A percentile compares a stretch with the other conserved stretches of the same genome.
These are phyloP conservation scores for Gadopsis bispinosus DNA, from an alignment of 2,797 vertebrate species.

Conservation along the genomic window DNA sequence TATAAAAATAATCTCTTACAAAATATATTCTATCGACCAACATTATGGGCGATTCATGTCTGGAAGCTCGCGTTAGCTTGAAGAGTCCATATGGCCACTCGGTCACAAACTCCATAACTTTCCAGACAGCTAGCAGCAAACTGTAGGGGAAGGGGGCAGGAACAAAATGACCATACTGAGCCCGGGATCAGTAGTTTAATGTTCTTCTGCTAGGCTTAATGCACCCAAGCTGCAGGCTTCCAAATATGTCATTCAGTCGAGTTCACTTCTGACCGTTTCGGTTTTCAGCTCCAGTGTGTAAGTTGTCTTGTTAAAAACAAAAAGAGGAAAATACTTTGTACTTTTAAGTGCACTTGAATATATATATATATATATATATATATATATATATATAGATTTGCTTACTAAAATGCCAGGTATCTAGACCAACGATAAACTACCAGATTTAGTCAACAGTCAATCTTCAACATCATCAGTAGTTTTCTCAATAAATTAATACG, in stretches of 20 bases:
- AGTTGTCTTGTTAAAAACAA: constrained; percentile 26
- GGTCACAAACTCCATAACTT: constrained; percentile 79
- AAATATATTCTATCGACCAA: constrained; percentile 94
- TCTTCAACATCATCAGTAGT: constrained; percentile 83
- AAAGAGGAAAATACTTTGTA: constrained; percentile 4
- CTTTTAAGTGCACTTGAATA: constrained; percentile 47
- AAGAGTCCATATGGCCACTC: constrained; percentile 70
- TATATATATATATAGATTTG: neutral
- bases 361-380: neutral
- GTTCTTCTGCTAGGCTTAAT: constrained; percentile 79
- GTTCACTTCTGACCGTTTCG: constrained; percentile 30
- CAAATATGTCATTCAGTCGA: constrained; percentile 24
- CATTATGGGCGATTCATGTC: constrained; percentile 82
- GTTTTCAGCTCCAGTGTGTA: constrained; percentile 78
- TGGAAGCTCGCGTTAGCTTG: constrained; percentile 73
- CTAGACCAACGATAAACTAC: constrained; percentile 71
- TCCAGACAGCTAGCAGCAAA: constrained; percentile 95
- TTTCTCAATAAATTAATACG: constrained; percentile 98
- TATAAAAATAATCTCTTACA: constrained; percentile 99
- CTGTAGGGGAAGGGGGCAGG: constrained; percentile 72
- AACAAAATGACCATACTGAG: constrained; percentile 73
- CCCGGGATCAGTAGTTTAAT: constrained; percentile 82
- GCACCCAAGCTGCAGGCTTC: constrained; percentile 52
- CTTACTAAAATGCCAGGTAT: constrained; percentile 49
- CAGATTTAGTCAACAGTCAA: constrained; percentile 84